Percentiles rank a stretch among this genome's conserved stretches.
Conservation (phyloP, 2,797 vertebrate genomes). For the Siniperca obscura region DNA sequence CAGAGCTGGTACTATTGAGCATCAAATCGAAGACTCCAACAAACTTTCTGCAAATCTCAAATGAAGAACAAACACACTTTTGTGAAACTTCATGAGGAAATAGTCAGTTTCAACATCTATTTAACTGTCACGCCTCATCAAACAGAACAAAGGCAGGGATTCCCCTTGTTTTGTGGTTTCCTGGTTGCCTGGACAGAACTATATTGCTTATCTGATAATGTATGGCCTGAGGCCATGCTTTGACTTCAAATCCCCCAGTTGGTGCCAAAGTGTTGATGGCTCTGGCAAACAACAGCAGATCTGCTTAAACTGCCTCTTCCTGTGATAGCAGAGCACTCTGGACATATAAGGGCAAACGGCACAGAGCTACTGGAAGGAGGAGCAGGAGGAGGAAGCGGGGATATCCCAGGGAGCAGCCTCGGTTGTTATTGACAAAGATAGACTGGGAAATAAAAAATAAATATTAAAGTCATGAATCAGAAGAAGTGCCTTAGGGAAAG, state of each 20-base stretch:
- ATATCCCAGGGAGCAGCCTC: constrained; percentile 70
- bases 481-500: constrained; percentile 51
- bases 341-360: constrained; percentile 84
- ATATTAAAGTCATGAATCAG: constrained; percentile 57
- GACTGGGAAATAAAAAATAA: constrained; percentile 40
- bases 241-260: constrained; percentile 60
- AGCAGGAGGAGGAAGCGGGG: constrained; percentile 64
- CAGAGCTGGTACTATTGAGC: constrained; percentile 11
- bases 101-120: not conserved
- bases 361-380: constrained; percentile 53
- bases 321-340: constrained; percentile 69
- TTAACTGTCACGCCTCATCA: constrained; percentile 17
- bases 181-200: constrained; percentile 67
- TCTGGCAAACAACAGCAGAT: constrained; percentile 73
- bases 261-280: constrained; percentile 75
- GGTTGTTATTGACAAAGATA: constrained; percentile 68
- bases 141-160: constrained; percentile 45
- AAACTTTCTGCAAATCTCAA: constrained; percentile 4
- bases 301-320: constrained; percentile 77
- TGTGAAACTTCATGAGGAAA: not conserved
- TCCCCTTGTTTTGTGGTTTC: constrained; percentile 60
- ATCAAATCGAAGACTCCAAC: not conserved
- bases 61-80: constrained; percentile 15
- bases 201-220: constrained; percentile 58
- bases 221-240: constrained; percentile 58